Base-by-base conservation (phyloP, 35 echinoderm and acorn worm species). In the Patiria miniata region DNA sequence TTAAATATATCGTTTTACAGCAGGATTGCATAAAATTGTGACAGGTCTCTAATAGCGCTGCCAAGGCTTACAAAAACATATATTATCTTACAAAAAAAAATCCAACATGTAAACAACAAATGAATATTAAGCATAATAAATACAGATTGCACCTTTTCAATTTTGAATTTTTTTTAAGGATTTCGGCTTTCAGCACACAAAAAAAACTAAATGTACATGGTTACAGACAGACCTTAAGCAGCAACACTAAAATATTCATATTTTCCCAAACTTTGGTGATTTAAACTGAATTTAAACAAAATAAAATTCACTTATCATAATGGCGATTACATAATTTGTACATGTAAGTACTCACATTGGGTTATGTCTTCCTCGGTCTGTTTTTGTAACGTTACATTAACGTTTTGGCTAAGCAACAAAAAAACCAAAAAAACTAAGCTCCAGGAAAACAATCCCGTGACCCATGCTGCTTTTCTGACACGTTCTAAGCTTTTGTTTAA, bases 41-140 rank as follows among this genome's bases (percentile, higher is more conserved):
- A n/a, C 19, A 18, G 14, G 34, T 30, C 21, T 14, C 21, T 32
- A 73, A 28, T 73, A 30, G 14, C 65, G 8, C 65, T 14, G 32
- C 8, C 22, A 73, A 4, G 7, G 14, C 26, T 10, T 0, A 36
- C 26, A 26, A 22, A 32, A 73, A 73, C 14, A 28, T 23, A 34
- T 34, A 73, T 32, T 0, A 28, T 32, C 2, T 10, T 14, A 28
- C 14, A 30, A 10, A 34, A 73, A 73, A 32, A 73, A 32, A 32
- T 73, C 65, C 26, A 73, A 26, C 19, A 32, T n/a, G n/a, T 18
- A 32, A 36, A 34, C 10, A 10, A 73, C 14, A 30, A 73, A 36
- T 28, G 30, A 73, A 73, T 73, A 73, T 23, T 26, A 73, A 73
- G 34, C 65, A 9, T 73, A 73, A 73, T 73, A 73, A 73, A 73